Base-by-base conservation (phyloP, 1,140 invertebrate genomes). In the Akabosia matsudoensis region DNA sequence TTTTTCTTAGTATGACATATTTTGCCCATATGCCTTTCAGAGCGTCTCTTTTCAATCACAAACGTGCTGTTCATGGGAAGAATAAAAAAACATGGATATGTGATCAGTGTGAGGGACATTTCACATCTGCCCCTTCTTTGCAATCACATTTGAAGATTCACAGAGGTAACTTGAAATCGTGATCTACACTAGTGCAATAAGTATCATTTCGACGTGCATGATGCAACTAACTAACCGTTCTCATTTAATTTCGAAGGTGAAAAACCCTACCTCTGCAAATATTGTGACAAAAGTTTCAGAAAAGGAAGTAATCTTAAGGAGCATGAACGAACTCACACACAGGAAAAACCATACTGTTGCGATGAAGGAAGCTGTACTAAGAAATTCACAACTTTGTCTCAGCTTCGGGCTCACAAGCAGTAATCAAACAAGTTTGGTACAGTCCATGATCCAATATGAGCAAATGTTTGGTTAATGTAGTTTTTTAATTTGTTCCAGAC, bases 381-480 rank as follows among this genome's bases (percentile, higher is more conserved):
- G 72, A 28, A 86, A 64, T 93, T 93, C 83, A 91, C 92, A 83
- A 91, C 91, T 0, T 90, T 90, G 78, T 87, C 90, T 13, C 79
- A 80, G 70, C 73, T 80, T 7, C 4, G 73, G 28, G 76, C 26
- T 72, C 79, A 80, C 64, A 77, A 76, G 71, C 24, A 76, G 76
- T 79, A 70, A 70, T 16, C 26, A n/a, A 24, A 18, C 14, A 30
- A 71, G 14, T 72, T 24, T 14, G 13, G 22, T 28, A 30, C 31
- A n/a, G 16, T n/a, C 30, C 1, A 76, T 73, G 45, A 1, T 30
- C 37, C 10, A 73, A 70, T 76, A 18, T 10, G 33, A 33, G 18
- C 30, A 28, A 30, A 70, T 1, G 33, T 2, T 18, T 77, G n/a
- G 14, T 67, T 34, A 28, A 0, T 31, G 33, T 10, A 61, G 0